These are phyloP conservation scores for Lagenorhynchus albirostris DNA, from an alignment of 2,113 vertebrate species.

Conservation along the genomic window DNA sequence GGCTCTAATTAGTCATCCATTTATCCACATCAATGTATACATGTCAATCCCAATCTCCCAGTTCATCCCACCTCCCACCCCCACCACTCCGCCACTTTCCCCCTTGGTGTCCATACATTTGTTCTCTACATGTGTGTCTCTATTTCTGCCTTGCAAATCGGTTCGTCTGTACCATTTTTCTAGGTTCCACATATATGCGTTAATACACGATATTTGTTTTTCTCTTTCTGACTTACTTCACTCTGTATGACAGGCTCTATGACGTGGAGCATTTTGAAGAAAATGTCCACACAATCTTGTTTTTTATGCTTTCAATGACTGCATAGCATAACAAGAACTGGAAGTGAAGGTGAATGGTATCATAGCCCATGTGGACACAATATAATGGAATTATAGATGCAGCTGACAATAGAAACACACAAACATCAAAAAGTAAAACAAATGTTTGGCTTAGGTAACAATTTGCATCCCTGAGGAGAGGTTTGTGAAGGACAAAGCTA, in stretches of 20 bases:
- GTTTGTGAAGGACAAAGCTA: not conserved
- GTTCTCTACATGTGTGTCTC: no score
- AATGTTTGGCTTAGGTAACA: not conserved
- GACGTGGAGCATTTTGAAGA: not conserved
- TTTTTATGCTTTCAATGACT: not conserved
- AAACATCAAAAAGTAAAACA: not conserved
- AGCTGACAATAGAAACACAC: not conserved
- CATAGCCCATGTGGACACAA: not conserved
- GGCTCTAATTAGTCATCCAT: no score
- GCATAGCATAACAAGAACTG: not conserved
- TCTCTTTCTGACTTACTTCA: no score
- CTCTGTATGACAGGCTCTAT: not conserved
- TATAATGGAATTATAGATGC: not conserved
- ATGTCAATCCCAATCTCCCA: no score
- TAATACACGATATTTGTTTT: no score
- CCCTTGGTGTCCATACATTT: no score
- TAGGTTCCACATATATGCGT: no score
- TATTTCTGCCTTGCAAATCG: no score
- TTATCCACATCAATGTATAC: no score
- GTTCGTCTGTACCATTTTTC: no score
- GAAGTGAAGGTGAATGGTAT: not conserved
- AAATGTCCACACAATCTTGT: not conserved
- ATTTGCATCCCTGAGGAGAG: not conserved
- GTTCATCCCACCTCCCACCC: no score
- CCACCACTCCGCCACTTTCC: no score